Evolutionary conservation across 2,888 invertebrate species (phyloP), one percentile per base, ranked within the genome.

Genomic region (Sacculina carcini): DNA sequence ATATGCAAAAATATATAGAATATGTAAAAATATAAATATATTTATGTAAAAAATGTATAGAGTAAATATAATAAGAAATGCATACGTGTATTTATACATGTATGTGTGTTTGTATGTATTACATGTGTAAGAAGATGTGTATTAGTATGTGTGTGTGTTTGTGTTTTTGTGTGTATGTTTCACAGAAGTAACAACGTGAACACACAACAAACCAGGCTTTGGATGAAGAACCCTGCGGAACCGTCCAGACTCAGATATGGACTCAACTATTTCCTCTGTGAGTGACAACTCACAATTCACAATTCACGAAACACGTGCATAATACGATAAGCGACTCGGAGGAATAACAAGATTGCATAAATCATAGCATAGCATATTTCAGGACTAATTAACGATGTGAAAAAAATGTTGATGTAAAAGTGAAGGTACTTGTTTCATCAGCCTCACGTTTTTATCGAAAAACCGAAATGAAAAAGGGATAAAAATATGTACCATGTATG

Each of bases 181-280:
- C n/a, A 3, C 44, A 44, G 44, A 26, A 44, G 28, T 3, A 44
- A 44, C 28, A 26, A 19, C 5, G 46, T 67, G 70, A 14, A 67
- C 68, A 53, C 66, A 70, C 0, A 63, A 79, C 0, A 65, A 69
- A n/a, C 67, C 68, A 0, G 70, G 75, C 1, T 59, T 71, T 0
- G 71, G 76, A 52, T 44, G 44, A 44, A 44, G 28, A 44, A 44
- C 19, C 44, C 44, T 1, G 26, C 44, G 4, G 44, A 44, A 28
- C 44, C 44, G 9, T 44, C 44, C 2, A n/a, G 26, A 3, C 10
- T 44, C 16, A 26, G 44, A 16, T 44, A 44, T 28, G 29, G 29
- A 12, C 28, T 28, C 16, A 44, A 44, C 44, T 44, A 28, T 28
- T 44, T 44, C 28, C 28, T 44, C 6, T 44, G 44, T 44, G 12